Percentiles rank a stretch among this genome's conserved stretches.
phyloP scores from a whole-genome alignment of 2,797 vertebrate species.

The Acestrorhynchus altus region DNA sequence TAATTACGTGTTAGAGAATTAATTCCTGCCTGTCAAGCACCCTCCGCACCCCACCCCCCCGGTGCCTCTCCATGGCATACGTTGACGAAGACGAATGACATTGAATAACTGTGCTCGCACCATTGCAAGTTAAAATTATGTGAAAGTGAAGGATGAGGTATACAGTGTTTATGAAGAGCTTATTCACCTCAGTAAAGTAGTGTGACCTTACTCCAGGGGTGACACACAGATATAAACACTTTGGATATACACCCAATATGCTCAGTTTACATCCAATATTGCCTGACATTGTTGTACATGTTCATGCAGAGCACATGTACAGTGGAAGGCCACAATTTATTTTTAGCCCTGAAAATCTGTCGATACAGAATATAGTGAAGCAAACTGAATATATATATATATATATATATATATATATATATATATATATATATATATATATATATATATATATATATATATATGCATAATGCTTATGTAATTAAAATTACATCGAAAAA shows the following conservation, averaged over 20 bases:
- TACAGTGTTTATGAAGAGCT: constrained; percentile 38
- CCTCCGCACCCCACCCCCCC: constrained; percentile 76
- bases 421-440: no score
- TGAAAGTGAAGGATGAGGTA: constrained; percentile 19
- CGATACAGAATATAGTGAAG: background rate
- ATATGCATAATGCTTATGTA: background rate
- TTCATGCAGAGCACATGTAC: background rate
- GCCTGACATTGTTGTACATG: background rate
- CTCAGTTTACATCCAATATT: constrained; percentile 38
- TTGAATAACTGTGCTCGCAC: constrained; percentile 75
- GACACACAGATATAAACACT: constrained; percentile 18
- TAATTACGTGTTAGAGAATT: constrained; percentile 97
- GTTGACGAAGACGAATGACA: constrained; percentile 87
- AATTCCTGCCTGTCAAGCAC: constrained; percentile 89
- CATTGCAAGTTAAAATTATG: constrained; percentile 18
- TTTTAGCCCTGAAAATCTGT: no score
- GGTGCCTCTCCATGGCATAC: constrained; percentile 56
- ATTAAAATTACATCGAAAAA: background rate
- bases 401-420: no score
- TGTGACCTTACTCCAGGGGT: background rate
- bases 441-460: no score
- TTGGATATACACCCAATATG: background rate
- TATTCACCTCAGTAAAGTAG: constrained; percentile 10
- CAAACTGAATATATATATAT: no score
- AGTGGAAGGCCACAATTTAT: background rate